phyloP scores from a whole-genome alignment of 2,888 invertebrate species.

The Lasioglossum vierecki region DNA sequence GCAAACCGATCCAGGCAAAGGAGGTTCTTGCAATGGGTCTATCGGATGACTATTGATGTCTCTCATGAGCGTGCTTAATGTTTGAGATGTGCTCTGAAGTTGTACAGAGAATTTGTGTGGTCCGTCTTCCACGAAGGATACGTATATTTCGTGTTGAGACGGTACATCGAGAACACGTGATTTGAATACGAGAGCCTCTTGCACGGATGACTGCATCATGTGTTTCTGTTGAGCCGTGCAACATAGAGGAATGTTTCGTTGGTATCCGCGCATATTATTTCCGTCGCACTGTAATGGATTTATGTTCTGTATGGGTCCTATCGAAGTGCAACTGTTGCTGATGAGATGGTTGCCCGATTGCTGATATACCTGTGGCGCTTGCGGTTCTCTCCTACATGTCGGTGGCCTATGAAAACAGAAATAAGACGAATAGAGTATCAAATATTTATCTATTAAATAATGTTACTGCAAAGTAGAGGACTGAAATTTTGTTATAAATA shows the following conservation, averaged over 20 bases:
- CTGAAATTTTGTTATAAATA: too few species aligned
- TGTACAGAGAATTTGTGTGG: slow-evolving; percentile 92
- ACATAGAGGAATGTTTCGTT: slow-evolving; percentile 36
- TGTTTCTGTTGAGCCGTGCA: slow-evolving; percentile 46
- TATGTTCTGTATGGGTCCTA: slow-evolving; percentile 32
- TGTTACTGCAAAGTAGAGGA: too few species aligned
- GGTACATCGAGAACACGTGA: slow-evolving; percentile 84
- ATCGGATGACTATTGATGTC: slow-evolving; percentile 88
- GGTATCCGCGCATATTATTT: slow-evolving; percentile 34
- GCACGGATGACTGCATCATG: slow-evolving; percentile 38
- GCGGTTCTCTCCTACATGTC: slow-evolving; percentile 36
- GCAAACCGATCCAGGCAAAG: slow-evolving; percentile 91
- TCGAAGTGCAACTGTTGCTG: slow-evolving; percentile 25
- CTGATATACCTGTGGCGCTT: slow-evolving; percentile 50
- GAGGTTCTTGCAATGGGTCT: slow-evolving; percentile 88
- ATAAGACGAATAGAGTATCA: too few species aligned
- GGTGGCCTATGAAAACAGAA: slow-evolving; percentile 23
- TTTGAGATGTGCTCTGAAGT: slow-evolving; percentile 86
- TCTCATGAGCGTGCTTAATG: slow-evolving; percentile 89
- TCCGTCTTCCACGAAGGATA: slow-evolving; percentile 92
- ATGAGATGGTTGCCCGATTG: slow-evolving; percentile 40
- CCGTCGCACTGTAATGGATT: slow-evolving; percentile 33
- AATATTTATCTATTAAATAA: too few species aligned
- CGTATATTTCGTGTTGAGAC: slow-evolving; percentile 88
- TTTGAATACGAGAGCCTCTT: slow-evolving; percentile 79